A percentile compares a stretch with the other conserved stretches of the same genome.
Conservation (phyloP, 2,113 vertebrate species). For the Egretta garzetta region DNA sequence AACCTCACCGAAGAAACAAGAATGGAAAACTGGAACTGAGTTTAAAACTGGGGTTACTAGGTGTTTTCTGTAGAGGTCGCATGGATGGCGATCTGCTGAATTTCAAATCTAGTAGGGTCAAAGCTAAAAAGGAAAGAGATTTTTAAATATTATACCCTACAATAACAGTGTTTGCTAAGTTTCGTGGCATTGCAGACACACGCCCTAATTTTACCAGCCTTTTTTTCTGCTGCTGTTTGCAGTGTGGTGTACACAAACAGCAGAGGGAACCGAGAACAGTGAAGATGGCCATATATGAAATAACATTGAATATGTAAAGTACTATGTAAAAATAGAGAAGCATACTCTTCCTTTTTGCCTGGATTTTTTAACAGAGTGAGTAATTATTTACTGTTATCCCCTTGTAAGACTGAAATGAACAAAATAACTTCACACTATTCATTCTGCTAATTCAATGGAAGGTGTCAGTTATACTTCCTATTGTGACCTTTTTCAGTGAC, state of each 20-base stretch:
- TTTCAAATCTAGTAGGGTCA: not conserved
- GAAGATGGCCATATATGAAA: not conserved
- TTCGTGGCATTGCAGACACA: not conserved
- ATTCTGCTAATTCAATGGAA: not conserved
- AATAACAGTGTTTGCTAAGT: not conserved
- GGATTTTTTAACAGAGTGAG: not conserved
- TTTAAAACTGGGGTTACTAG: not conserved
- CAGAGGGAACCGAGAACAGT: not conserved
- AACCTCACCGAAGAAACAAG: not conserved
- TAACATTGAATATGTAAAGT: not conserved
- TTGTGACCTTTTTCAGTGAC: not conserved
- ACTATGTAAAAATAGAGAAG: not conserved
- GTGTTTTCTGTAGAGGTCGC: not conserved
- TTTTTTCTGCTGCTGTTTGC: not conserved
- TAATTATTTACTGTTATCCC: not conserved
- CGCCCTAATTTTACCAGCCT: not conserved
- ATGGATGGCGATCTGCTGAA: not conserved
- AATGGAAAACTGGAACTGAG: not conserved
- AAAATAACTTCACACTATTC: not conserved
- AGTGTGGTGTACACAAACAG: not conserved
- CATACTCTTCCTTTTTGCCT: not conserved
- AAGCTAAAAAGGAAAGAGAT: not conserved
- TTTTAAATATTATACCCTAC: not conserved
- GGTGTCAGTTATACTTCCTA: not conserved
- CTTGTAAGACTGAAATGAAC: not conserved